phyloP scores from a whole-genome alignment of 2,113 vertebrate genomes.

The Chaetops frenatus region DNA sequence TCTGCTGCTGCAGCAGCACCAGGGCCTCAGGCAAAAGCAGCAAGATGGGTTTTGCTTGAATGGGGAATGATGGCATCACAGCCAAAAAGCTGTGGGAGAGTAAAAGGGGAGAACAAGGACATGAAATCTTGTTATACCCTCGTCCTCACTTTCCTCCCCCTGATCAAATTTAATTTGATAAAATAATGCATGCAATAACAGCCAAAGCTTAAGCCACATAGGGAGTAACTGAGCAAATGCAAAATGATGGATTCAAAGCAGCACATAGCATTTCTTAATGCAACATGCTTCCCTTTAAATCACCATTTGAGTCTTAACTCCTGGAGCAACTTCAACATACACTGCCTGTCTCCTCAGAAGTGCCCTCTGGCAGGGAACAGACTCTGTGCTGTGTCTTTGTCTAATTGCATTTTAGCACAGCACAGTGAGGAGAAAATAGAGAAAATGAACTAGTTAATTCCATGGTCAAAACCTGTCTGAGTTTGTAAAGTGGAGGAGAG shows the following conservation, averaged over 20 bases:
- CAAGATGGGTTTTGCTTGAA: background rate
- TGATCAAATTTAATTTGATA: conserved; percentile 49
- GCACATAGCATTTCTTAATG: conserved; percentile 11
- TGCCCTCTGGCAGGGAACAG: conserved; percentile 33
- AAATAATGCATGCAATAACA: conserved; percentile 50
- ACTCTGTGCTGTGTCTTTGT: background rate
- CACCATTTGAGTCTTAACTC: conserved; percentile 47
- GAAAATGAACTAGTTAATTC: conserved; percentile 20
- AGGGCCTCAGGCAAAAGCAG: background rate
- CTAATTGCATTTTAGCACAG: background rate
- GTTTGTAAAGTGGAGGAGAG: background rate
- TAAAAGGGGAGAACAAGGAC: background rate
- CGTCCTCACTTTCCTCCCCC: background rate
- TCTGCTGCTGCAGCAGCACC: background rate
- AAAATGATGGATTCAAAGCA: conserved; percentile 56
- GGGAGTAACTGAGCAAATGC: conserved; percentile 49
- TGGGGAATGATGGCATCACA: background rate
- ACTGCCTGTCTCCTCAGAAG: conserved; percentile 26
- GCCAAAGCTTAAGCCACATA: conserved; percentile 39
- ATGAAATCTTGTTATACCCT: background rate
- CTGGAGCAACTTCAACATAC: background rate
- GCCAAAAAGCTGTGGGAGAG: background rate
- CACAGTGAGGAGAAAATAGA: background rate
- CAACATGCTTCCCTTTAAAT: conserved; percentile 54
- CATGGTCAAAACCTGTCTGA: background rate